A percentile compares a stretch with the other conserved stretches of the same genome.
Evolutionary conservation across 2,797 vertebrate species (phyloP).

Genomic region (Rallus crepitans): DNA sequence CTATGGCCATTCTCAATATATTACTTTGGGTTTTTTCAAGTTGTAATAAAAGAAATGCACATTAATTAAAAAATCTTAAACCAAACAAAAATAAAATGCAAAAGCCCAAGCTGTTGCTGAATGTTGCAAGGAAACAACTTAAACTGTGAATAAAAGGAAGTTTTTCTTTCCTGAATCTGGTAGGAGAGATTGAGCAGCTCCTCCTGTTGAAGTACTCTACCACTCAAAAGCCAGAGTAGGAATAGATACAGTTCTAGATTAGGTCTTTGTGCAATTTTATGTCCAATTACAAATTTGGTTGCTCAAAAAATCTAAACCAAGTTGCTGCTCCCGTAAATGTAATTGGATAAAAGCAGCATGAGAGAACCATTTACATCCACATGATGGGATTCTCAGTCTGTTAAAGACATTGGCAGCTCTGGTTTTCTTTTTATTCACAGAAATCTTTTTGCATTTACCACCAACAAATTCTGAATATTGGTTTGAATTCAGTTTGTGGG

Average conservation of each 20-base stretch:
- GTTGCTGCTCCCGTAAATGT: background rate
- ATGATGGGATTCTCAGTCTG: background rate
- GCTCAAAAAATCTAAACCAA: background rate
- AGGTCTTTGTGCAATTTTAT: background rate
- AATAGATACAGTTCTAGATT: background rate
- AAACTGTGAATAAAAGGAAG: constrained; percentile 77
- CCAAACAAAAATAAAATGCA: background rate
- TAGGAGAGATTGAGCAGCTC: background rate
- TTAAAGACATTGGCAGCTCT: background rate
- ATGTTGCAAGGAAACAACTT: constrained; percentile 8
- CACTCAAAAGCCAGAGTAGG: background rate
- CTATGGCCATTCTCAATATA: background rate
- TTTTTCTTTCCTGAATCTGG: background rate
- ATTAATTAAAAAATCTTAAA: background rate
- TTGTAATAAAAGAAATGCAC: background rate
- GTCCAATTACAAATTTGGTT: background rate
- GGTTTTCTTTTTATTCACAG: constrained; percentile 79
- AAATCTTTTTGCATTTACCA: constrained; percentile 40
- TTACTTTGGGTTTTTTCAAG: background rate
- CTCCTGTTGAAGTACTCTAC: background rate
- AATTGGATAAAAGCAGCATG: background rate
- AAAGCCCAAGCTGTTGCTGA: background rate
- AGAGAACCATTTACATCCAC: background rate
- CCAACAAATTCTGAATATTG: constrained; percentile 10
- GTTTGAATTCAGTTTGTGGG: background rate